Evolutionary conservation across 2,888 invertebrate species (phyloP).

Genomic region (Chalcosyrphus nemorum): DNA sequence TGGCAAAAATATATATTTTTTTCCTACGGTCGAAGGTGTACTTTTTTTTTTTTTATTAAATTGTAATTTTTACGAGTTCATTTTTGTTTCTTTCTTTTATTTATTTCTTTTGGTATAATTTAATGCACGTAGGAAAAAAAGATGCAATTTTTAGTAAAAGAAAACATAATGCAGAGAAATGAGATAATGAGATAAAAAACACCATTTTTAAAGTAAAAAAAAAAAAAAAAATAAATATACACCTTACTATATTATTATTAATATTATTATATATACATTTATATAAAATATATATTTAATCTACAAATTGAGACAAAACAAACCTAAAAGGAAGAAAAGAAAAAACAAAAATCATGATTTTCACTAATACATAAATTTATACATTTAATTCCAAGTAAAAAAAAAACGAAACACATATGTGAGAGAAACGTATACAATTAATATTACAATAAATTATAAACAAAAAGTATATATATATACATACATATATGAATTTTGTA

Average conservation of each 20-base stretch:
- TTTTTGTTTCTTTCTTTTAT: constrained; percentile 5
- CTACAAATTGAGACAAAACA: constrained; percentile 63
- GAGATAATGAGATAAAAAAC: constrained; percentile 70
- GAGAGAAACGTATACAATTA: constrained; percentile 73
- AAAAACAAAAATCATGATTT: constrained; percentile 60
- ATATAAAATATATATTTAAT: constrained; percentile 72
- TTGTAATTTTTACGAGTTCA: too few relatives aligned
- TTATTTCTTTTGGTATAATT: constrained; percentile 20
- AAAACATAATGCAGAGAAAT: constrained; percentile 52
- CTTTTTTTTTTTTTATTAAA: constrained; percentile 7
- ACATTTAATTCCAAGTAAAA: constrained; percentile 70
- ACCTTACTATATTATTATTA: constrained; percentile 72
- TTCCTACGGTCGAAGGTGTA: constrained; percentile 58
- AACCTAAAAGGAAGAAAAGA: constrained; percentile 16
- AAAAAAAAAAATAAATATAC: constrained; percentile 49
- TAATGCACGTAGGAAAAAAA: constrained; percentile 65
- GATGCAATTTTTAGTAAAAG: constrained; percentile 25
- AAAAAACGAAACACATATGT: constrained; percentile 68
- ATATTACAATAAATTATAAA: constrained; percentile 67
- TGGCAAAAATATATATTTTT: neutral
- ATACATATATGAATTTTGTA: constrained; percentile 64
- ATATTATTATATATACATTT: constrained; percentile 72
- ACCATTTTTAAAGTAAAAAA: constrained; percentile 62
- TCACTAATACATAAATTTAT: constrained; percentile 69
- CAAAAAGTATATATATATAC: constrained; percentile 29